Conservation (phyloP, 2,888 invertebrate species). For the Pycnomerus fuliginosus region DNA sequence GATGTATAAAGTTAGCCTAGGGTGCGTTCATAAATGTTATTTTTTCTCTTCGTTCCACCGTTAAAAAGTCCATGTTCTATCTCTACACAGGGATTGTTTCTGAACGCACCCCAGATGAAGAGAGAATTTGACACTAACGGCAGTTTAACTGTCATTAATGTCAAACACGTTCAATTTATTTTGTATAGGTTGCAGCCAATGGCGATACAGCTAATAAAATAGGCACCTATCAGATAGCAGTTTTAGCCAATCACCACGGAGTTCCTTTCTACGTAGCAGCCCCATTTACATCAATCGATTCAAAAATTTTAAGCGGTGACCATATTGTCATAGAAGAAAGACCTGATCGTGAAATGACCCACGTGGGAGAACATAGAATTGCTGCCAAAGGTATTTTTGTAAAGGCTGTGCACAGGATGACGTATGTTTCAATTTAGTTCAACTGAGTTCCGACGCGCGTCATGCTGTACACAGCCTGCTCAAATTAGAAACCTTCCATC, state of each 20-base stretch:
- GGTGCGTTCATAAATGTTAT: no score
- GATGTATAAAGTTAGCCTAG: no score
- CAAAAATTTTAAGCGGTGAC: constrained; percentile 73
- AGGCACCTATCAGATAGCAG: constrained; percentile 94
- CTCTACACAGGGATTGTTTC: no score
- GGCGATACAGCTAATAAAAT: constrained; percentile 99
- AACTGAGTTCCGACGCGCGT: no score
- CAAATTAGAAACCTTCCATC: no score
- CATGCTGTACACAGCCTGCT: no score
- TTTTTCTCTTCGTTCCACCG: no score
- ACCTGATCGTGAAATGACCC: constrained; percentile 88
- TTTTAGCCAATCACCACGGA: constrained; percentile 84
- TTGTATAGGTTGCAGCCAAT: constrained; percentile 76
- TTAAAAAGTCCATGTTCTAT: no score
- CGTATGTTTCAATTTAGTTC: not conserved
- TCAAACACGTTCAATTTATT: not conserved
- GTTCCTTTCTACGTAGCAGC: constrained; percentile 97
- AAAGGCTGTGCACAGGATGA: not conserved
- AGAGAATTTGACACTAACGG: not conserved
- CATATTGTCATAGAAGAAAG: constrained; percentile 93
- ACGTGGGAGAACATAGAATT: constrained; percentile 81
- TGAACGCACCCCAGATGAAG: no score
- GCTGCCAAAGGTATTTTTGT: constrained; percentile 78
- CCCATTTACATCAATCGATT: constrained; percentile 89
- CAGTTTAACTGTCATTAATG: not conserved